Evolutionary conservation across 2,797 vertebrate genomes (phyloP).

Genomic region (Oreochromis mossambicus): DNA sequence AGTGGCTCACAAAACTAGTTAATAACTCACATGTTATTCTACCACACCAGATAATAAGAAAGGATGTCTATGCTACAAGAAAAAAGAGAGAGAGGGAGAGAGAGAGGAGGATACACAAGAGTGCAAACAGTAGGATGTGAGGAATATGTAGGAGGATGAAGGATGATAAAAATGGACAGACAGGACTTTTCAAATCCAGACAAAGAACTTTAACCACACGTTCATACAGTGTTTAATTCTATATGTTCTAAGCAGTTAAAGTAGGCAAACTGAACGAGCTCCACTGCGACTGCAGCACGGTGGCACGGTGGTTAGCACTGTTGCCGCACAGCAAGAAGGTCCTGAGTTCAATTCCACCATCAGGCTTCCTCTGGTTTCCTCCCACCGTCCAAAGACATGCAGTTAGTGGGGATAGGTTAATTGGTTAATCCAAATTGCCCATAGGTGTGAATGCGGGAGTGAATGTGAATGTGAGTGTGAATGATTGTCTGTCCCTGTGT

Average conservation of each 20-base stretch:
- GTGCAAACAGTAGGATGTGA: background rate
- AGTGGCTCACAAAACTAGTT: background rate
- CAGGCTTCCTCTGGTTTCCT: no score
- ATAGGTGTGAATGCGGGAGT: no score
- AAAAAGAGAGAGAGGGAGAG: background rate
- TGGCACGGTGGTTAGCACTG: no score
- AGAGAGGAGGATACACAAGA: background rate
- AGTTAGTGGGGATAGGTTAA: no score
- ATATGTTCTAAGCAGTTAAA: background rate
- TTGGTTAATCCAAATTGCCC: no score
- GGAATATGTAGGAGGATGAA: background rate
- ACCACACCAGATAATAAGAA: background rate
- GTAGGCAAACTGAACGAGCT: no score
- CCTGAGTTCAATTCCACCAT: no score
- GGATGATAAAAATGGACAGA: background rate
- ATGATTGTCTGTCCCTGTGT: no score
- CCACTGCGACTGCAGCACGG: no score
- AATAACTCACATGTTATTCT: background rate
- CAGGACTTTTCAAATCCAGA: background rate
- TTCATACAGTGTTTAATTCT: background rate
- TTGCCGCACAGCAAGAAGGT: no score
- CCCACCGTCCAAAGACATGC: no score
- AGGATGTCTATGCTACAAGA: rapidly evolving
- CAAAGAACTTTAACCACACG: background rate
- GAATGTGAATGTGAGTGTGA: no score